A percentile compares a stretch with the other conserved stretches of the same genome.
phyloP scores from a whole-genome alignment of 1,140 invertebrate genomes.

The Stegodyphus mimosarum region DNA sequence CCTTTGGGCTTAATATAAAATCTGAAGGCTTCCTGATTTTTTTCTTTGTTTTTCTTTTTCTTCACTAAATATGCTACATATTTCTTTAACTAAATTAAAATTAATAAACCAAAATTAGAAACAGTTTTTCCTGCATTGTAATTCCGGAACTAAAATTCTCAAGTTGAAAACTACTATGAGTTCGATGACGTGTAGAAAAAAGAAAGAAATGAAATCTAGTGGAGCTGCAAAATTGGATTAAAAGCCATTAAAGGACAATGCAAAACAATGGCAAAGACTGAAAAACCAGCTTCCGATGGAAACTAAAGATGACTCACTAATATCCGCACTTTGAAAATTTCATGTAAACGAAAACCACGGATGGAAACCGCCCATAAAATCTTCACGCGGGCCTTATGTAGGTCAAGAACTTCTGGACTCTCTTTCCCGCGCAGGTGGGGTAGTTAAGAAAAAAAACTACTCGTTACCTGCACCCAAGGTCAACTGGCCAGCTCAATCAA shows the following conservation, averaged over 20 bases:
- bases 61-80: no score
- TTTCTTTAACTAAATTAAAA: no score
- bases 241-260: background rate
- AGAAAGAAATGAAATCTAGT: background rate
- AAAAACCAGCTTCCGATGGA: background rate
- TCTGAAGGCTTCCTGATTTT: no score
- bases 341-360: background rate
- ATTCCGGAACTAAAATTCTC: background rate
- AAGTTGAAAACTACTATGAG: background rate
- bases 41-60: no score
- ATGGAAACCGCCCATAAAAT: conserved; percentile 3
- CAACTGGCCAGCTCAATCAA: background rate
- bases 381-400: conserved; percentile 12
- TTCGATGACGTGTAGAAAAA: background rate
- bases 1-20: no score
- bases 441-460: background rate
- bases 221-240: background rate
- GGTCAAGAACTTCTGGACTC: conserved; percentile 50
- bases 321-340: background rate
- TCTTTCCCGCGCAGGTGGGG: conserved; percentile 7
- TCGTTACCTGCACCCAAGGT: background rate
- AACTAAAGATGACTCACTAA: conserved; percentile 2
- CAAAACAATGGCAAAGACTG: background rate
- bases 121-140: no score
- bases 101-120: no score